Percentiles rank a stretch among this genome's conserved stretches.
These are phyloP conservation scores for Steinernema carpocapsae DNA, from an alignment of 2,888 invertebrate genomes.

Conservation along the genomic window DNA sequence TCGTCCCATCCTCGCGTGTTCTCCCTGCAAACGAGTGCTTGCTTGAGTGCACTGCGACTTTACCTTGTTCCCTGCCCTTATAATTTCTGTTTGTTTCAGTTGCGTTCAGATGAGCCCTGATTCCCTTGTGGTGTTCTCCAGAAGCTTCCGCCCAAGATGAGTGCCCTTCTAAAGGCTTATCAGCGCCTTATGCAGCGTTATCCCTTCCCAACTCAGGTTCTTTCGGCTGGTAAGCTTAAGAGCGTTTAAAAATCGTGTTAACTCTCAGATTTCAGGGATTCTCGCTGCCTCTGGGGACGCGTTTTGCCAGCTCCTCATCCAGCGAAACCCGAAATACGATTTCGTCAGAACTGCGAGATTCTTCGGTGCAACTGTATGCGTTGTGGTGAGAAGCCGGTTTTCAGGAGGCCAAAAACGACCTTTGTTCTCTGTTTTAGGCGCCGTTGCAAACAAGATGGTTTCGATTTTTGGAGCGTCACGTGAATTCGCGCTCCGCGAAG, in stretches of 20 bases:
- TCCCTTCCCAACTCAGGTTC: constrained; percentile 54
- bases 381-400: background rate
- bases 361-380: constrained; percentile 12
- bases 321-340: constrained; percentile 41
- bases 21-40: background rate
- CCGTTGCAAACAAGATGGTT: constrained; percentile 60
- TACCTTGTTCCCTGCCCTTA: constrained; percentile 9
- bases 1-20: no score
- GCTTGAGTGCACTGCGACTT: background rate
- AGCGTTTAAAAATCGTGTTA: no score
- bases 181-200: constrained; percentile 43
- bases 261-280: constrained; percentile 40
- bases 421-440: constrained; percentile 44
- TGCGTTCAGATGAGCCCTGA: background rate
- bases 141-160: constrained; percentile 2
- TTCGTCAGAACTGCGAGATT: constrained; percentile 24
- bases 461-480: constrained; percentile 50
- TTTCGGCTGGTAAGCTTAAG: constrained; percentile 40
- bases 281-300: constrained; percentile 57
- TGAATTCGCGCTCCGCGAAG: constrained; percentile 46
- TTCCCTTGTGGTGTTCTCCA: background rate
- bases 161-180: background rate
- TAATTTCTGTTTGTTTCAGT: constrained; percentile 3
- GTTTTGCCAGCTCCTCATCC: constrained; percentile 54
- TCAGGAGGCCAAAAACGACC: background rate